Evolutionary conservation across 2,888 invertebrate genomes (phyloP).

Genomic region (Athalia circularis): DNA sequence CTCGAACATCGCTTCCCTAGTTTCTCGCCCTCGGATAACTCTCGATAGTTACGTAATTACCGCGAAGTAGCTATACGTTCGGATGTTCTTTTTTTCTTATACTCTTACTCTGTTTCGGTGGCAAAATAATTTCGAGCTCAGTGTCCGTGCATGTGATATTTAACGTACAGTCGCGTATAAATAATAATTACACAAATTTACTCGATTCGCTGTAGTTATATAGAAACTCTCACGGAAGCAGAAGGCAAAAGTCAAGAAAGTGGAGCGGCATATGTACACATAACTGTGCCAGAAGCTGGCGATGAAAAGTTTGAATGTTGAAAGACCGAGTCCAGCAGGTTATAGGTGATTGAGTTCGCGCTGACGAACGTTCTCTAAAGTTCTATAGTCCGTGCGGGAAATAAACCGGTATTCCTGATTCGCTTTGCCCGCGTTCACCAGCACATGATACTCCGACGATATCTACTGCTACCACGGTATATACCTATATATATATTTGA

Average conservation of each 20-base stretch:
- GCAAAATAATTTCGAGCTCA: neutral
- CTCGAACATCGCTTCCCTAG: slow-evolving; percentile 28
- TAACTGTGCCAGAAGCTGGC: neutral
- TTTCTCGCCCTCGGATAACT: slow-evolving; percentile 36
- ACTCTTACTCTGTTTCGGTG: neutral
- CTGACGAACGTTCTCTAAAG: slow-evolving; percentile 33
- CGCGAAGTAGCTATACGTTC: slow-evolving; percentile 33
- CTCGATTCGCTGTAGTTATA: slow-evolving; percentile 3
- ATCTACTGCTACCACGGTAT: neutral
- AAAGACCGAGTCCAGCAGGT: slow-evolving; percentile 40
- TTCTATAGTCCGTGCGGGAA: neutral
- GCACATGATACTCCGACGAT: slow-evolving; percentile 26
- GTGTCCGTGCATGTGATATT: neutral
- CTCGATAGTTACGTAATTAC: slow-evolving; percentile 44
- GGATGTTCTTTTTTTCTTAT: slow-evolving; percentile 21
- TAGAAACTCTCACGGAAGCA: slow-evolving; percentile 45
- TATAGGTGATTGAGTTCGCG: slow-evolving; percentile 46
- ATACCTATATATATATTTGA: neutral
- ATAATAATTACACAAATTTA: slow-evolving; percentile 18
- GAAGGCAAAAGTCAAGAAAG: slow-evolving; percentile 30
- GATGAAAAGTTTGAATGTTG: slow-evolving; percentile 45
- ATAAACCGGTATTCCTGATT: slow-evolving; percentile 42
- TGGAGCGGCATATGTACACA: slow-evolving; percentile 31
- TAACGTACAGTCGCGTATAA: neutral
- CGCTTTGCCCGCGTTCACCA: slow-evolving; percentile 38